phyloP scores from a whole-genome alignment of 2,797 vertebrate genomes.

The Chaetophractus vellerosus region DNA sequence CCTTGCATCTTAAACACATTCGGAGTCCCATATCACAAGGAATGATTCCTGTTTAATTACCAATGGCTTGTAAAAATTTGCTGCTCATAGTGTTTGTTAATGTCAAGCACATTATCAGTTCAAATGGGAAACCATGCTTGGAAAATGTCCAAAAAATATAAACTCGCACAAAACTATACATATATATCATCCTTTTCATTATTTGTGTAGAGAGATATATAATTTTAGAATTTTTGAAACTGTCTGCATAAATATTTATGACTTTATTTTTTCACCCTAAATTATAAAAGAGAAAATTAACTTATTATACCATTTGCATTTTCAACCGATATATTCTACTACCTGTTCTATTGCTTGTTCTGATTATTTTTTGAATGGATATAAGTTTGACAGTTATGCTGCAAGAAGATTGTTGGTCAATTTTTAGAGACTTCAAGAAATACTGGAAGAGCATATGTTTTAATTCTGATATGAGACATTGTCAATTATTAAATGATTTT shows the following conservation, averaged over 20 bases:
- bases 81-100: constrained; percentile 77
- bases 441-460: neutral
- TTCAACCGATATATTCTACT: neutral
- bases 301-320: neutral
- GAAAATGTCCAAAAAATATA: constrained; percentile 46
- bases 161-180: constrained; percentile 12
- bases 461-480: neutral
- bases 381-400: neutral
- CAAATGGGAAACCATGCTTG: constrained; percentile 58
- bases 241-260: constrained; percentile 28
- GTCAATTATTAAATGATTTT: neutral
- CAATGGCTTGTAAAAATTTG: constrained; percentile 78
- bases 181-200: constrained; percentile 15
- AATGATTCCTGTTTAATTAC: constrained; percentile 79
- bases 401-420: neutral
- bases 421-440: constrained; percentile 8
- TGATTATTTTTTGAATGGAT: neutral
- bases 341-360: neutral
- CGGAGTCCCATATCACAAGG: constrained; percentile 75
- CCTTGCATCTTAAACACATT: constrained; percentile 83
- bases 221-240: constrained; percentile 53
- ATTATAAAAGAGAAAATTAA: constrained; percentile 7
- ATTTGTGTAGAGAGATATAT: constrained; percentile 1
- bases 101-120: constrained; percentile 62
- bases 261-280: neutral